A percentile compares a stretch with the other conserved stretches of the same genome.
Evolutionary conservation across 2,797 vertebrate species (phyloP).

Genomic region (Caiman crocodilus): DNA sequence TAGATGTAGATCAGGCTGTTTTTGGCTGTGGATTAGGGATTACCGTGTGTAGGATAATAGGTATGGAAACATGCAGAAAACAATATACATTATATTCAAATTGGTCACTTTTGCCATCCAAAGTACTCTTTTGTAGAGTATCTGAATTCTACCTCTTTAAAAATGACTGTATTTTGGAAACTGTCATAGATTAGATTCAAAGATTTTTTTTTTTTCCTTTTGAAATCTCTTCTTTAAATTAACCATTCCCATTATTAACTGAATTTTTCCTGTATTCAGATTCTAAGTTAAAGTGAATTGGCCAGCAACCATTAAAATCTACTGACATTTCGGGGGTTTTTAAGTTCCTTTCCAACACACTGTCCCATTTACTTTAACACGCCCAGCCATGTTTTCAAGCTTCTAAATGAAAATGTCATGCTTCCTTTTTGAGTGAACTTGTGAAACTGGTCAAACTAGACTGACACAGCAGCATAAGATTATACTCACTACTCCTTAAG

Average conservation of each 20-base stretch:
- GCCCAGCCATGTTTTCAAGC: slow-evolving; percentile 60
- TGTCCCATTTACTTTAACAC: slow-evolving; percentile 25
- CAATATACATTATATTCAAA: background rate
- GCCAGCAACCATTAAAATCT: background rate
- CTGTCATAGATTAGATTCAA: slow-evolving; percentile 13
- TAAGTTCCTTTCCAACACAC: slow-evolving; percentile 14
- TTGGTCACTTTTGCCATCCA: background rate
- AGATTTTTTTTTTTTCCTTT: background rate
- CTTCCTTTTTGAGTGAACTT: slow-evolving; percentile 57
- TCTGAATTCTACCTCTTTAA: slow-evolving; percentile 4
- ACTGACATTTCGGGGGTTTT: background rate
- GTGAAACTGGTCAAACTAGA: slow-evolving; percentile 78
- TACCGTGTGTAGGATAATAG: background rate
- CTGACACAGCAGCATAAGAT: slow-evolving; percentile 62
- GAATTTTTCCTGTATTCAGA: background rate
- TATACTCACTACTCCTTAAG: slow-evolving; percentile 53
- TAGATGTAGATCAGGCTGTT: background rate
- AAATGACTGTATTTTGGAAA: background rate
- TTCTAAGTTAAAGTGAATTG: slow-evolving; percentile 21
- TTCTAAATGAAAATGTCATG: slow-evolving; percentile 68
- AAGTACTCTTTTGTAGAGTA: background rate
- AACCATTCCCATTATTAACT: background rate
- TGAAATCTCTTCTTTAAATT: background rate
- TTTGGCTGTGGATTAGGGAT: background rate
- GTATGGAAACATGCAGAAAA: slow-evolving; percentile 2